Conservation (phyloP, 2,113 vertebrate species). For the Speoplatyrhinus poulsoni region DNA sequence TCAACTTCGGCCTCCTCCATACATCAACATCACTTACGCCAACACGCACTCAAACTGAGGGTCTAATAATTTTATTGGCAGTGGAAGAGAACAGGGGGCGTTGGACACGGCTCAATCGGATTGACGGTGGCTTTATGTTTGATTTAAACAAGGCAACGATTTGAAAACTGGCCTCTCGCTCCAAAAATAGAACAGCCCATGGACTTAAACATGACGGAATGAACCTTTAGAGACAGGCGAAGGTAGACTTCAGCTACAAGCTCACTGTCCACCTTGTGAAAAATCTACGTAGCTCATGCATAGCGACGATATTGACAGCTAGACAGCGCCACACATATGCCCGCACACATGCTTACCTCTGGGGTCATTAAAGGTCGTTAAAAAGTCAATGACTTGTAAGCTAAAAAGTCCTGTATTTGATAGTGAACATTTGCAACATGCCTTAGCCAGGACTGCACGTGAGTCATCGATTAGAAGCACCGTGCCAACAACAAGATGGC, state of each 20-base stretch:
- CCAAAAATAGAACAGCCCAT: background rate
- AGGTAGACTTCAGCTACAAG: constrained; percentile 2
- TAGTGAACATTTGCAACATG: background rate
- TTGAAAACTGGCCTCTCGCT: constrained; percentile 2
- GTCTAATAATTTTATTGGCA: constrained; percentile 47
- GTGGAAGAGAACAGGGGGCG: constrained; percentile 13
- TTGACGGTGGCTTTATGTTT: constrained; percentile 17
- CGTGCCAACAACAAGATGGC: constrained; percentile 16
- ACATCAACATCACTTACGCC: constrained; percentile 65
- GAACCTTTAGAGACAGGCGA: constrained; percentile 36
- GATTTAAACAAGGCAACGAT: constrained; percentile 6
- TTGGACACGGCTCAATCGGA: constrained; percentile 10
- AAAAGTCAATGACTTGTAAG: constrained; percentile 9
- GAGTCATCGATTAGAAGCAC: background rate
- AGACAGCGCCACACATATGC: background rate
- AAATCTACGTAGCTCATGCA: constrained; percentile 23
- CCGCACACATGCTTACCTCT: background rate
- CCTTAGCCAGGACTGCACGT: background rate
- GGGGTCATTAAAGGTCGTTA: background rate
- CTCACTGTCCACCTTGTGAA: background rate
- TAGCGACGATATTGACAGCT: constrained; percentile 3
- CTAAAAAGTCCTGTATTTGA: constrained; percentile 4
- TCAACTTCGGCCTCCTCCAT: constrained; percentile 62
- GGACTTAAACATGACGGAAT: constrained; percentile 24
- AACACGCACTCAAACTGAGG: constrained; percentile 45